phyloP scores from a whole-genome alignment of 2,113 vertebrate genomes.

The Penelope pileata region DNA sequence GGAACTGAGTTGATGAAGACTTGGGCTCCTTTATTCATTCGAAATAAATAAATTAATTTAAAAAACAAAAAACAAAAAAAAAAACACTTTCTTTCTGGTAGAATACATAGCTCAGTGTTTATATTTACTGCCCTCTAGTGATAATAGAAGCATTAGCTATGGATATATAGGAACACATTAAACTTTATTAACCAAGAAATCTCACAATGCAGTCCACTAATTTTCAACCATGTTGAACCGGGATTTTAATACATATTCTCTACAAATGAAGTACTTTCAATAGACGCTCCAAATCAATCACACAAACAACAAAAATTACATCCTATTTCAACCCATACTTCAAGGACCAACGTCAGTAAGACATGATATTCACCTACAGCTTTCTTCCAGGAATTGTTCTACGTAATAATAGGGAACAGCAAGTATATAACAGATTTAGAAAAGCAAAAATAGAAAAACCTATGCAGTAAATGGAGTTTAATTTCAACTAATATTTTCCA shows the following conservation, averaged over 20 bases:
- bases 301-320: background rate
- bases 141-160: background rate
- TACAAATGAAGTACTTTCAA: background rate
- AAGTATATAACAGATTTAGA: background rate
- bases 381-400: background rate
- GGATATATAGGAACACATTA: background rate
- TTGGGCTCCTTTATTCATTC: background rate
- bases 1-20: background rate
- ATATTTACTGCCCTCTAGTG: slow-evolving; percentile 79
- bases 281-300: background rate
- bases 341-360: background rate
- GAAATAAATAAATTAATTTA: background rate
- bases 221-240: background rate
- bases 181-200: background rate
- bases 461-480: background rate
- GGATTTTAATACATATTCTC: background rate
- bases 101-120: background rate
- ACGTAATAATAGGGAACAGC: background rate
- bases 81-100: background rate
- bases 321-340: background rate
- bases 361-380: background rate
- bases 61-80: background rate
- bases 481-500: background rate
- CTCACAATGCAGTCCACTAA: background rate
- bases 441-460: fast-evolving